A percentile compares a stretch with the other conserved stretches of the same genome.
Evolutionary conservation across 2,113 vertebrate species (phyloP).

Genomic region (Isichthys henryi): DNA sequence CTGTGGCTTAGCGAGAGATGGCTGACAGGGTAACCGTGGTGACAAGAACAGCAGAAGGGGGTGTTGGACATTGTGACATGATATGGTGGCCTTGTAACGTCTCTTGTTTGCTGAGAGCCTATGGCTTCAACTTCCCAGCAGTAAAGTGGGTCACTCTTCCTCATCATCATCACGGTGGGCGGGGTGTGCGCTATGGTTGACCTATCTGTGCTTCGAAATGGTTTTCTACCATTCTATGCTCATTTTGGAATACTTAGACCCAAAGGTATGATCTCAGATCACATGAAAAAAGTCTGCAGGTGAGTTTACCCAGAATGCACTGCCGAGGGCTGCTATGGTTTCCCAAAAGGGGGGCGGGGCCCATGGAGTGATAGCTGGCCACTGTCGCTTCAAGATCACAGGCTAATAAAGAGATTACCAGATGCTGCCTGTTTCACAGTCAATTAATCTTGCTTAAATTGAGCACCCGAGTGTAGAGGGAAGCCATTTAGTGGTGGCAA

Average conservation of each 20-base stretch:
- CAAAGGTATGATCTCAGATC: not conserved
- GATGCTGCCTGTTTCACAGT: constrained; percentile 30
- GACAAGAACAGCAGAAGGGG: constrained; percentile 14
- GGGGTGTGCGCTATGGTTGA: not conserved
- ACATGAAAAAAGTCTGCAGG: not conserved
- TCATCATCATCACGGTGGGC: not conserved
- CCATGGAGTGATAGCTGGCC: not conserved
- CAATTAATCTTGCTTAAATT: constrained; percentile 28
- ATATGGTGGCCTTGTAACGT: not conserved
- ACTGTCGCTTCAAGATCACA: not conserved
- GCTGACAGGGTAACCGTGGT: constrained; percentile 27
- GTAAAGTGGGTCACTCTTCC: not conserved
- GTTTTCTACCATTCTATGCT: not conserved
- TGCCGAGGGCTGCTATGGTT: not conserved
- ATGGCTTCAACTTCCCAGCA: not conserved
- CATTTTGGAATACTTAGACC: not conserved
- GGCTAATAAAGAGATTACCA: constrained; percentile 25
- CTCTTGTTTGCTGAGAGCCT: not conserved
- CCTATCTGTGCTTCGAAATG: not conserved
- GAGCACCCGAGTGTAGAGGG: constrained; percentile 26
- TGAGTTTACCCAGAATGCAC: not conserved
- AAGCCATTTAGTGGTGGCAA: constrained; percentile 21
- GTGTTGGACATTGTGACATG: not conserved
- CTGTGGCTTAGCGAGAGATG: constrained; percentile 26
- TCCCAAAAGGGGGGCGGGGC: not conserved